phyloP scores from a whole-genome alignment of 1,140 invertebrate species.

The Cotesia glomerata region DNA sequence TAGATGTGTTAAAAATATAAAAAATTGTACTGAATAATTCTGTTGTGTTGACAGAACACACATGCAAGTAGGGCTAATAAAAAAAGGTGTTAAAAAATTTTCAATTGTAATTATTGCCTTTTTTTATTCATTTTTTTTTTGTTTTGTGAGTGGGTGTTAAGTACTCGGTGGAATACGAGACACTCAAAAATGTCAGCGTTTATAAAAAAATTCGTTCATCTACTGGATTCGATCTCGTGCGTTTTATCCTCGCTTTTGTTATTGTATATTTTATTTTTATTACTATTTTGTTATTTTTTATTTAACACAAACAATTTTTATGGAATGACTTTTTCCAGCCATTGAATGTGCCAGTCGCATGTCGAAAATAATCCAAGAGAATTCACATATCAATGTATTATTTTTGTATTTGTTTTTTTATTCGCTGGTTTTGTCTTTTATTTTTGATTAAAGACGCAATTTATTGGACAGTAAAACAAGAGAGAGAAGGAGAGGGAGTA shows the following conservation, averaged over 20 bases:
- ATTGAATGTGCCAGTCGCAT: constrained; percentile 3
- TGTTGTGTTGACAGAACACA: too few species aligned
- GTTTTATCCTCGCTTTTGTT: neutral
- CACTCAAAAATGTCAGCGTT: constrained; percentile 12
- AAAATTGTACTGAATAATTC: too few species aligned
- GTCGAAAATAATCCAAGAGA: constrained; percentile 19
- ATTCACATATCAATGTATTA: neutral
- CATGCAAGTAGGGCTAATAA: too few species aligned
- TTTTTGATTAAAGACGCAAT: constrained; percentile 28
- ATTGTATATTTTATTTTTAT: neutral
- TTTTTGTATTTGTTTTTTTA: constrained; percentile 12
- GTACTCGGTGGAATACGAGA: neutral
- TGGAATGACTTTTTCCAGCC: neutral
- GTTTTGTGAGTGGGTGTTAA: neutral
- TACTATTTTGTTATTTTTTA: neutral
- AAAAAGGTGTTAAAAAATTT: too few species aligned
- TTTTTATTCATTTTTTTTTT: neutral
- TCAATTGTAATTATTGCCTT: too few species aligned
- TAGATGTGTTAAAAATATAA: too few species aligned
- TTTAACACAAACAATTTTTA: neutral
- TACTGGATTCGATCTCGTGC: constrained; percentile 8
- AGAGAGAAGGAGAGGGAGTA: constrained; percentile 42
- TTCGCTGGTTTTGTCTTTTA: neutral
- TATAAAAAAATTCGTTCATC: constrained; percentile 22
- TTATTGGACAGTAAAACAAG: constrained; percentile 33